These are phyloP conservation scores for Lochmaea crataegi DNA, from an alignment of 2,888 invertebrate genomes.

Conservation along the genomic window DNA sequence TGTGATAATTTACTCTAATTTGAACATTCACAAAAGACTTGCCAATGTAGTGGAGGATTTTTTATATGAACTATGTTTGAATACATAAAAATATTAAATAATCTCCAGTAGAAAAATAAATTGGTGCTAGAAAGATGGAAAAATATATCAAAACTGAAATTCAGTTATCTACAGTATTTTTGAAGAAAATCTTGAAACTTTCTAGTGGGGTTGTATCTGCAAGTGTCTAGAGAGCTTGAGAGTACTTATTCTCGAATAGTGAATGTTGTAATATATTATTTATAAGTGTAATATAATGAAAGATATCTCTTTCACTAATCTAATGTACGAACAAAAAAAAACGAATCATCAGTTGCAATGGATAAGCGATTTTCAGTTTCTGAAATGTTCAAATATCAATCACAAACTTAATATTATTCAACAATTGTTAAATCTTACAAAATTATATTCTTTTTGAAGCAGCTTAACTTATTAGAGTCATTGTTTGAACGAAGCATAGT, in stretches of 20 bases:
- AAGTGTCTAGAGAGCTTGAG: neutral
- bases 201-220: too few species aligned
- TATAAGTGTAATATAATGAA: neutral
- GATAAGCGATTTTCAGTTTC: slow-evolving; percentile 12
- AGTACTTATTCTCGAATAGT: neutral
- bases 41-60: too few species aligned
- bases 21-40: too few species aligned
- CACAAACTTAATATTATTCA: slow-evolving; percentile 7
- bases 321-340: too few species aligned
- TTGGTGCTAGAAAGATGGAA: too few species aligned
- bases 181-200: too few species aligned
- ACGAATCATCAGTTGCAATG: neutral
- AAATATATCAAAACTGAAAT: neutral
- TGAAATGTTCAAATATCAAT: slow-evolving; percentile 27
- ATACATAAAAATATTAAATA: too few species aligned
- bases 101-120: too few species aligned
- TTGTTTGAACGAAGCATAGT: neutral
- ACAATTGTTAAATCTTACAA: slow-evolving; percentile 15
- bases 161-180: neutral
- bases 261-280: neutral
- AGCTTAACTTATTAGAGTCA: neutral
- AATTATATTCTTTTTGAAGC: slow-evolving; percentile 10
- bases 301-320: too few species aligned
- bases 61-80: too few species aligned
- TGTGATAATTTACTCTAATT: too few species aligned